Conservation (phyloP, 1,140 invertebrate species). For the Bombus difficillimus region DNA sequence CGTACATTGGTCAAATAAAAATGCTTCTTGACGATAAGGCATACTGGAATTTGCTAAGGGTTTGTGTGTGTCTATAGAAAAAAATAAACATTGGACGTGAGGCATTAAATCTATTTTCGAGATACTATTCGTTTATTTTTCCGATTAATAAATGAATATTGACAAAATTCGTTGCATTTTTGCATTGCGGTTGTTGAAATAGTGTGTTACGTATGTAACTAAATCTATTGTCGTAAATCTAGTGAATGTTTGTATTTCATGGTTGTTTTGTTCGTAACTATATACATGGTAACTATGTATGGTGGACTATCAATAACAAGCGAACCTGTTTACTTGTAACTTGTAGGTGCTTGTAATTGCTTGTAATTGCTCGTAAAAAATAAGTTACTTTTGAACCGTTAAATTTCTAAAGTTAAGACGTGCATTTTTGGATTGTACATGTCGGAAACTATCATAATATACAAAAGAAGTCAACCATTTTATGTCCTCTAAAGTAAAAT, state of each 20-base stretch:
- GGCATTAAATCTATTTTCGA: too few species aligned
- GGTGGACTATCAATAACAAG: neutral
- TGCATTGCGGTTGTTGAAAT: neutral
- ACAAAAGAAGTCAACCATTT: too few species aligned
- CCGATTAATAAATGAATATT: too few species aligned
- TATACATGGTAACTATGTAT: neutral
- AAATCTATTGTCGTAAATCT: neutral
- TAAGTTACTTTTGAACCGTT: neutral
- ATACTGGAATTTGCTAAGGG: neutral
- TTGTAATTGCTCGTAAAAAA: slow-evolving; percentile 30
- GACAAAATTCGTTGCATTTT: neutral
- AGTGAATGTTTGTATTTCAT: neutral
- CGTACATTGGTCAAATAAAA: neutral
- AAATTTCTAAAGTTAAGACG: too few species aligned
- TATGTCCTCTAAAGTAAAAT: too few species aligned
- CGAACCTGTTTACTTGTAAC: neutral
- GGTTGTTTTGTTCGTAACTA: neutral
- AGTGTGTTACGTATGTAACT: too few species aligned
- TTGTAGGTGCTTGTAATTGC: neutral
- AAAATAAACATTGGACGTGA: too few species aligned
- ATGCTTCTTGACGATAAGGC: neutral
- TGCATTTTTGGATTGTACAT: too few species aligned
- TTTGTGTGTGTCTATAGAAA: neutral
- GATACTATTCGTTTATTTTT: slow-evolving; percentile 6
- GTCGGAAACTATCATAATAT: too few species aligned